Evolutionary conservation across 2,797 vertebrate species (phyloP), one percentile per base, ranked within the genome.

Genomic region (Simalia tracyae): DNA sequence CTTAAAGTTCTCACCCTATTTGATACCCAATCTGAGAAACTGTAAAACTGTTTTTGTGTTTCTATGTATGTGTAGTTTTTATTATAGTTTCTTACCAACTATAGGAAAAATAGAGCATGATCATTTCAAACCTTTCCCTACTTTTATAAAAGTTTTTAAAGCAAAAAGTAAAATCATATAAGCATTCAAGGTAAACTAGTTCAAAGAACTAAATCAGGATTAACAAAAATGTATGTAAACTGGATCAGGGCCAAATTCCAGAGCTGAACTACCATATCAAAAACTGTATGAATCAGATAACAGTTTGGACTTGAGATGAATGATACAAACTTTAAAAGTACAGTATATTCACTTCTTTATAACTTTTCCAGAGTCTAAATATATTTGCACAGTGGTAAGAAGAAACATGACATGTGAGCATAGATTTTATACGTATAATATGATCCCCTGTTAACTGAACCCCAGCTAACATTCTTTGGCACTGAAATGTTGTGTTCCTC

Each of bases 401-500:
- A 64, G 6, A 94, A 90, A 24, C 31, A 63, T 84, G 95, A 10
- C 14, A 91, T 22, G n/a, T 10, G 59, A 6, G 50, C 26, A 17
- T 61, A 91, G 87, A 61, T 60, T 89, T 66, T 15, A 89, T 92
- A 91, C 68, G 90, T 95, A 93, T 87, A 92, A 63, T 91, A n/a
- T 90, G 87, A 92, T 95, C 95, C 93, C 94, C 92, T 88, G 89
- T 94, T 95, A 93, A 90, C 19, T 87, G 92, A 92, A 92, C 85
- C 88, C 92, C 92, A 89, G n/a, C 85, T 95, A 93, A 92, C 92
- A 86, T 87, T 92, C 86, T 89, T 89, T 95, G 95, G 94, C 94
- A 93, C 24, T 59, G 93, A 94, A 95, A 95, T 93, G 93, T 95
- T 96, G 89, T 91, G 94, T 95, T 31, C 92, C 28, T 94, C 94